A percentile compares a stretch with the other conserved stretches of the same genome.
These are phyloP conservation scores for Octodon degus DNA, from an alignment of 2,113 vertebrate genomes.

Conservation along the genomic window DNA sequence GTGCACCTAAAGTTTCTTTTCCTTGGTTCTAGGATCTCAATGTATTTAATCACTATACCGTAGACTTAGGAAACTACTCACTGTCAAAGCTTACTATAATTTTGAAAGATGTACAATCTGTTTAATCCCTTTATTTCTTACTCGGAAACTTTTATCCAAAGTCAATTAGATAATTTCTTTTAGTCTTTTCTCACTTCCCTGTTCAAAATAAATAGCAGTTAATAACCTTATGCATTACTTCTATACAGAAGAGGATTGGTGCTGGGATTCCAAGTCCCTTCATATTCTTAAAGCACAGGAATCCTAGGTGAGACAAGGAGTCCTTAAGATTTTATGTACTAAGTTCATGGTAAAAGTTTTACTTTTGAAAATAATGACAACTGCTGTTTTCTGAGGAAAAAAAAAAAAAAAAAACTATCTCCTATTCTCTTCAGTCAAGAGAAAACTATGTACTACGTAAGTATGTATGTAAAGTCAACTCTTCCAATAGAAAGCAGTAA, in stretches of 20 bases:
- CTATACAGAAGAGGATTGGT: not conserved
- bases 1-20: not conserved
- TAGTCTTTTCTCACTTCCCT: not conserved
- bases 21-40: not conserved
- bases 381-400: not conserved
- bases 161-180: not conserved
- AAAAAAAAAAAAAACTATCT: not conserved
- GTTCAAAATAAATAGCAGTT: not conserved
- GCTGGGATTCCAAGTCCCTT: not conserved
- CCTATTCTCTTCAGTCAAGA: not conserved
- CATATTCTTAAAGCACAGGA: not conserved
- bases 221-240: not conserved
- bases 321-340: not conserved
- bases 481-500: not conserved
- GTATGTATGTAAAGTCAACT: not conserved
- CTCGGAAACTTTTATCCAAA: slow-evolving; percentile 37
- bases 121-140: slow-evolving; percentile 1
- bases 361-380: slow-evolving; percentile 47
- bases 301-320: not conserved
- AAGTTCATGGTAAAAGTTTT: not conserved
- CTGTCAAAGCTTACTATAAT: not conserved
- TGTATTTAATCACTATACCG: not conserved
- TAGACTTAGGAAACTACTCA: not conserved
- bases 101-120: not conserved
- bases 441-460: not conserved